Conservation (phyloP, 2,888 invertebrate genomes). For the Tenthredo livida region DNA sequence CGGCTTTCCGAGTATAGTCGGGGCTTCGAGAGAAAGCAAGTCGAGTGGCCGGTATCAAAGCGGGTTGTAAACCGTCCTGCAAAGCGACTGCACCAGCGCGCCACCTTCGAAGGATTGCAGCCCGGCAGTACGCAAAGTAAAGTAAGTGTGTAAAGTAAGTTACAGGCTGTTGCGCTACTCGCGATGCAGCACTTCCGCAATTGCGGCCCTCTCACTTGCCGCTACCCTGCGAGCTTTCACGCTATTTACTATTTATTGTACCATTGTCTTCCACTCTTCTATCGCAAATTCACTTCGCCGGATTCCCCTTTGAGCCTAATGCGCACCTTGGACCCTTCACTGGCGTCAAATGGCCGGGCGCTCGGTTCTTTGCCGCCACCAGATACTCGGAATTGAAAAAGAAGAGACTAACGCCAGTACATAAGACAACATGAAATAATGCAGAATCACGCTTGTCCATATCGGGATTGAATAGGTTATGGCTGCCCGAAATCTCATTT, state of each 20-base stretch:
- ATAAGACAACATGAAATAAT: neutral
- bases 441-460: neutral
- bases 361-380: neutral
- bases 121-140: constrained; percentile 13
- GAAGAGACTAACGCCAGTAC: neutral
- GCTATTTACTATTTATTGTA: constrained; percentile 44
- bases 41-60: constrained; percentile 67
- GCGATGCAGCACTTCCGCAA: constrained; percentile 14
- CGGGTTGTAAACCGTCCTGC: constrained; percentile 34
- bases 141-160: constrained; percentile 47
- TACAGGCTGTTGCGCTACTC: constrained; percentile 29
- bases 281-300: constrained; percentile 37
- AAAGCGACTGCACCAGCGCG: constrained; percentile 34
- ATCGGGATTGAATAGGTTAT: neutral
- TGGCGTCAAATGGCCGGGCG: constrained; percentile 35
- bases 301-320: constrained; percentile 41
- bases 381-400: neutral
- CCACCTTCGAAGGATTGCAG: constrained; percentile 45
- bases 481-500: no score
- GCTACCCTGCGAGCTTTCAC: constrained; percentile 18
- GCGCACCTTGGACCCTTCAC: constrained; percentile 25
- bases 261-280: constrained; percentile 35
- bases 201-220: neutral
- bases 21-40: constrained; percentile 63
- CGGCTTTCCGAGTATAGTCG: constrained; percentile 70